Conservation (phyloP, 2,113 vertebrate species). For the Pterocles orientalis region DNA sequence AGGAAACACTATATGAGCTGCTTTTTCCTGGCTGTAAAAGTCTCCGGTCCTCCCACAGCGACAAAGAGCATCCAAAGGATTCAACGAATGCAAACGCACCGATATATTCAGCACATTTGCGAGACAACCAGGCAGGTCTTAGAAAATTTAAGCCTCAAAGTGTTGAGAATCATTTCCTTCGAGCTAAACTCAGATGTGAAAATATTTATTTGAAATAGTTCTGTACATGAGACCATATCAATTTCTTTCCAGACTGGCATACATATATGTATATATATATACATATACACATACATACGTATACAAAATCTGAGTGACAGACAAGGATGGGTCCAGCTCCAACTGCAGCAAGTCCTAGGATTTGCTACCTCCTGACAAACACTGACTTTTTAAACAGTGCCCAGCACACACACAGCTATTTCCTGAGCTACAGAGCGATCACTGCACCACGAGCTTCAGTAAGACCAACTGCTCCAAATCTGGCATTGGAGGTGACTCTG, state of each 20-base stretch:
- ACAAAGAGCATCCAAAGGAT: neutral
- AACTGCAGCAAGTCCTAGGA: neutral
- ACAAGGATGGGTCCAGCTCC: neutral
- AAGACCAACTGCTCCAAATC: neutral
- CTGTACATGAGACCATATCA: neutral
- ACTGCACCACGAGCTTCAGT: neutral
- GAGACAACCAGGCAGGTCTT: accelerated
- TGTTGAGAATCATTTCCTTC: neutral
- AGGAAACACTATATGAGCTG: neutral
- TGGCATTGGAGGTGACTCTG: neutral
- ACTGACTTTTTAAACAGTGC: neutral
- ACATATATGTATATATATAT: neutral
- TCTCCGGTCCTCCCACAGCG: neutral
- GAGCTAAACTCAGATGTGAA: neutral
- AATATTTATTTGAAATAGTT: neutral
- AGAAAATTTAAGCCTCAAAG: neutral
- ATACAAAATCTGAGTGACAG: neutral
- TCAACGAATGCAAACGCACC: accelerated
- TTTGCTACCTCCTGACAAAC: neutral
- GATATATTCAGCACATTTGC: neutral
- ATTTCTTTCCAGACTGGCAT: neutral
- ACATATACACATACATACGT: accelerated
- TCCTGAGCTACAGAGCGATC: neutral
- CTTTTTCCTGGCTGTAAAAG: neutral
- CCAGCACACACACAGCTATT: neutral